Conservation (phyloP, 2,888 invertebrate genomes). For the Drosophila melanosoma region DNA sequence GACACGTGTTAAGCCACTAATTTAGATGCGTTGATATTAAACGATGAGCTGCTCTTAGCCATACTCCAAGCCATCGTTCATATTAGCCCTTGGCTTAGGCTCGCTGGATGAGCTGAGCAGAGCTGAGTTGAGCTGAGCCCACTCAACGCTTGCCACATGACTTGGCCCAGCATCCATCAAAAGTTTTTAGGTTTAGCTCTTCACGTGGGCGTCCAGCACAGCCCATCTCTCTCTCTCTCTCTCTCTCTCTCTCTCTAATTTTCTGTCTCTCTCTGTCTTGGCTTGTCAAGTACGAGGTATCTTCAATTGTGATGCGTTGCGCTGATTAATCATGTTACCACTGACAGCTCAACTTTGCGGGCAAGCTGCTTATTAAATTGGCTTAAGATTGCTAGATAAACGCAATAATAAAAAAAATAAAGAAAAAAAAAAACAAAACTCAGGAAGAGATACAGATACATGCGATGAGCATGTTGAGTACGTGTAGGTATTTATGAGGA, state of each 20-base stretch:
- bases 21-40: constrained; percentile 25
- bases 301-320: constrained; percentile 70
- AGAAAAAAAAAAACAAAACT: constrained; percentile 13
- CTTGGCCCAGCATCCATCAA: constrained; percentile 51
- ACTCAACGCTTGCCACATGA: constrained; percentile 57
- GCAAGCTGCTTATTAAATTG: constrained; percentile 78
- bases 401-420: constrained; percentile 50
- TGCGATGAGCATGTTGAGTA: constrained; percentile 39
- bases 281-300: constrained; percentile 40
- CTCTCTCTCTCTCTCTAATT: constrained; percentile 2
- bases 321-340: constrained; percentile 79
- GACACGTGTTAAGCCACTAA: constrained; percentile 23
- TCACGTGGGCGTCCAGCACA: constrained; percentile 51
- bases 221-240: constrained; percentile 5
- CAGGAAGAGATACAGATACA: constrained; percentile 1
- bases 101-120: neutral
- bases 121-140: constrained; percentile 19
- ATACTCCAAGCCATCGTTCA: neutral
- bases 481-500: constrained; percentile 73
- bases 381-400: constrained; percentile 78
- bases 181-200: constrained; percentile 5
- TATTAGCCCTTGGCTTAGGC: neutral
- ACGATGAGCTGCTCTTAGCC: constrained; percentile 4
- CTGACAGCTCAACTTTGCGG: constrained; percentile 78
- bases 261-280: constrained; percentile 10